Percentiles rank a stretch among this genome's conserved stretches.
phyloP scores from a whole-genome alignment of 2,888 invertebrate species.

The Scaptomyza reducta region DNA sequence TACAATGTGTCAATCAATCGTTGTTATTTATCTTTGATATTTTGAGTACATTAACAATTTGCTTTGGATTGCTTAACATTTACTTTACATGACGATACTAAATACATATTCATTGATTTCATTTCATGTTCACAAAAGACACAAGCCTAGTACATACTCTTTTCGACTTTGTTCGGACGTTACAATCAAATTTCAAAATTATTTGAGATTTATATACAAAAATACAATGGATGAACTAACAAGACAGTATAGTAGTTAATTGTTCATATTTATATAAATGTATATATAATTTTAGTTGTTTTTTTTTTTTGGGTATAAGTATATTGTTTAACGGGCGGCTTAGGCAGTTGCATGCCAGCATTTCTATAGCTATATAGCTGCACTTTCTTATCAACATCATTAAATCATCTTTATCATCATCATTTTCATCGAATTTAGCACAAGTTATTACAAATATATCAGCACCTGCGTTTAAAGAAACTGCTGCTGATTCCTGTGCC shows the following conservation, averaged over 20 bases:
- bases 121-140: constrained; percentile 15
- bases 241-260: constrained; percentile 18
- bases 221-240: constrained; percentile 49
- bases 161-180: constrained; percentile 45
- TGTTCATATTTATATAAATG: constrained; percentile 4
- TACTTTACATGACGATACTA: constrained; percentile 42
- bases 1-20: constrained; percentile 18
- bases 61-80: constrained; percentile 50
- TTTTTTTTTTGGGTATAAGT: constrained; percentile 30
- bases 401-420: constrained; percentile 33
- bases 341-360: constrained; percentile 58
- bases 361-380: constrained; percentile 58
- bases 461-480: constrained; percentile 36
- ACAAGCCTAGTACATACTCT: constrained; percentile 8
- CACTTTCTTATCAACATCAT: constrained; percentile 47
- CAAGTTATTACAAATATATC: constrained; percentile 70
- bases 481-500: constrained; percentile 68
- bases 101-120: constrained; percentile 9
- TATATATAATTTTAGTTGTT: constrained; percentile 28
- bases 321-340: constrained; percentile 51
- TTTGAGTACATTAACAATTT: constrained; percentile 68
- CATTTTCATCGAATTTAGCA: constrained; percentile 54
- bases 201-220: constrained; percentile 38
- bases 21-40: constrained; percentile 13
- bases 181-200: constrained; percentile 17